phyloP scores from a whole-genome alignment of 2,888 invertebrate genomes.

The Tuta absoluta region DNA sequence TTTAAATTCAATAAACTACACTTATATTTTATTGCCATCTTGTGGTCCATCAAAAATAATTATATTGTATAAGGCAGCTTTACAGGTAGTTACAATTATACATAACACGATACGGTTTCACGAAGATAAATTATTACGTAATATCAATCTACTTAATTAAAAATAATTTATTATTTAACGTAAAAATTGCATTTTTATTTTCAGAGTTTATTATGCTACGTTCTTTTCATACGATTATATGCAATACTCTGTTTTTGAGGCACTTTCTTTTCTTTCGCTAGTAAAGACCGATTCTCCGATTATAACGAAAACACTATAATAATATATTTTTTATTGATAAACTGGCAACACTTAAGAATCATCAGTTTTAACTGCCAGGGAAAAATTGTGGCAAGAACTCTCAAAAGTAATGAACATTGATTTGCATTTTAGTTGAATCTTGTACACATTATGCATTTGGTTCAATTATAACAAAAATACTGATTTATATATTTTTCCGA shows the following conservation, averaged over 20 bases:
- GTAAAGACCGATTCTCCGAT: conserved; percentile 3
- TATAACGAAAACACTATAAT: background rate
- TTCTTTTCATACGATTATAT: conserved; percentile 43
- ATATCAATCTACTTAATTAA: conserved; percentile 35
- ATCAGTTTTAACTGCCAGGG: background rate
- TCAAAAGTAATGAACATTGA: background rate
- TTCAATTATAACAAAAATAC: conserved; percentile 26
- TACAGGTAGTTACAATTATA: background rate
- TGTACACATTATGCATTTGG: conserved; percentile 22
- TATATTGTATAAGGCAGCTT: conserved; percentile 27
- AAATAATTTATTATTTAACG: conserved; percentile 43
- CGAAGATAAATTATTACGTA: conserved; percentile 22
- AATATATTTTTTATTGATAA: background rate
- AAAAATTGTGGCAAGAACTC: background rate
- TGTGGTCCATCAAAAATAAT: conserved; percentile 23
- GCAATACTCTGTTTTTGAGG: conserved; percentile 45
- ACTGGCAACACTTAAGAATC: background rate
- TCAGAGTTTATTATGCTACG: conserved; percentile 42
- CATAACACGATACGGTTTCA: conserved; percentile 8
- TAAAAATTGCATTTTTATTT: conserved; percentile 43
- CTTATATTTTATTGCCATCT: conserved; percentile 16
- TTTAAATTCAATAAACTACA: background rate
- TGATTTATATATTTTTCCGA: conserved; percentile 21
- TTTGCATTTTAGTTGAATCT: background rate
- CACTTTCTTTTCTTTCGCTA: conserved; percentile 40